Percentiles rank a stretch among this genome's conserved stretches.
Evolutionary conservation across 2,888 invertebrate species (phyloP).

Genomic region (Mesorhabditis spiculigera): DNA sequence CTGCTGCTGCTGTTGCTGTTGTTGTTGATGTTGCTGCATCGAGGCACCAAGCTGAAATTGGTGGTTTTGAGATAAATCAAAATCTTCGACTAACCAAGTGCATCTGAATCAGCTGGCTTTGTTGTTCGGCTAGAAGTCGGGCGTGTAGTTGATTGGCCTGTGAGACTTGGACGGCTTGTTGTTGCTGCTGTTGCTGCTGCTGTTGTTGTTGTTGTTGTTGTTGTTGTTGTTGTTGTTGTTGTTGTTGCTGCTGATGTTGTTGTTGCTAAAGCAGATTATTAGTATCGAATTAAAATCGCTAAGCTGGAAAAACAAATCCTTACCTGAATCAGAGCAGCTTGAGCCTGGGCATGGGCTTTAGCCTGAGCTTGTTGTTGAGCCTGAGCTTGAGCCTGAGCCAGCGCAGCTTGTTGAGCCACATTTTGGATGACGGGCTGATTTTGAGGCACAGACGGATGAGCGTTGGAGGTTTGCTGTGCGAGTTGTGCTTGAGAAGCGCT

Average conservation of each 20-base stretch:
- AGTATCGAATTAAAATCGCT: background rate
- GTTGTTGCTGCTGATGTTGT: background rate
- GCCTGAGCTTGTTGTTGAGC: conserved; percentile 15
- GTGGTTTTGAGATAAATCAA: background rate
- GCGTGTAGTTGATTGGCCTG: background rate
- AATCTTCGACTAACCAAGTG: background rate
- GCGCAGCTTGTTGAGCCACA: conserved; percentile 5
- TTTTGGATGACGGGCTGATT: no score
- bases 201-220: conserved; percentile 9
- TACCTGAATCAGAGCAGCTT: background rate
- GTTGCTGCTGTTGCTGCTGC: conserved; percentile 7
- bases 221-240: conserved; percentile 1
- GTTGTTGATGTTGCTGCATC: conserved; percentile 11
- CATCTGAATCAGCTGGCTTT: background rate
- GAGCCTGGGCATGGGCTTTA: conserved; percentile 10
- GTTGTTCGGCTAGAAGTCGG: background rate
- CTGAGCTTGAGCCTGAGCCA: conserved; percentile 7
- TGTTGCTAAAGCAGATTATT: background rate
- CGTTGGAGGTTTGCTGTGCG: no score
- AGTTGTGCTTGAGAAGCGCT: no score
- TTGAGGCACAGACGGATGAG: no score
- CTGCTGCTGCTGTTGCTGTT: conserved; percentile 10
- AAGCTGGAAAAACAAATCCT: background rate
- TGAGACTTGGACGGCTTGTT: background rate
- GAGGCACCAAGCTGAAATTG: background rate